A percentile compares a stretch with the other conserved stretches of the same genome.
These are phyloP conservation scores for Hesperophylax magnus DNA, from an alignment of 1,140 invertebrate genomes.

Conservation along the genomic window DNA sequence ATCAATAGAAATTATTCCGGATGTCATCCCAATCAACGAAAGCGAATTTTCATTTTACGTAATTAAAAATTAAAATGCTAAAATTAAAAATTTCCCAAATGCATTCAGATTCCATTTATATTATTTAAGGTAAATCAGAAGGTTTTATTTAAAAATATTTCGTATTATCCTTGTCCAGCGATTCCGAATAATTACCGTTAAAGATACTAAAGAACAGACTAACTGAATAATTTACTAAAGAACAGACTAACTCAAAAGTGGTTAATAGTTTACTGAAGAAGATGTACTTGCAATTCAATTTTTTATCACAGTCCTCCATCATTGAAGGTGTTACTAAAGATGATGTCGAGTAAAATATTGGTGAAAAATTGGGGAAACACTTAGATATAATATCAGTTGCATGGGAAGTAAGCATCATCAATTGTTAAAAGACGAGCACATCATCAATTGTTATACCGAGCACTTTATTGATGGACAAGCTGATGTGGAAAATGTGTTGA, in stretches of 20 bases:
- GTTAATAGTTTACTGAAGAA: not conserved
- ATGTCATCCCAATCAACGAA: too few relatives aligned
- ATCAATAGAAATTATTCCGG: too few relatives aligned
- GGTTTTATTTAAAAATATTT: too few relatives aligned
- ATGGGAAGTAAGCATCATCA: slow-evolving; percentile 20
- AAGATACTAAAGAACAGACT: slow-evolving; percentile 5
- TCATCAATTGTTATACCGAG: slow-evolving; percentile 5
- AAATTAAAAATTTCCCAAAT: too few relatives aligned
- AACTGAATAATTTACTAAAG: too few relatives aligned
- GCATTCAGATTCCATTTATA: too few relatives aligned
- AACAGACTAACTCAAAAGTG: not conserved
- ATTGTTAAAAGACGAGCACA: not conserved
- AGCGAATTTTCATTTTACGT: too few relatives aligned
- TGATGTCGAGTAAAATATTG: not conserved
- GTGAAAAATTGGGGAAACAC: slow-evolving; percentile 15
- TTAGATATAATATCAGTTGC: slow-evolving; percentile 1
- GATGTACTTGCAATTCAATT: not conserved
- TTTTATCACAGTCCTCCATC: not conserved
- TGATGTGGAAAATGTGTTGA: not conserved
- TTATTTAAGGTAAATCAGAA: too few relatives aligned
- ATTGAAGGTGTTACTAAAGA: not conserved
- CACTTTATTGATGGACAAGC: slow-evolving; percentile 1
- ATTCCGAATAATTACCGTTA: too few relatives aligned
- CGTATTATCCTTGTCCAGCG: too few relatives aligned
- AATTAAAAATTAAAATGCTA: too few relatives aligned